Evolutionary conservation across 1,140 invertebrate genomes (phyloP).

Genomic region (Oryctes rhinoceros): DNA sequence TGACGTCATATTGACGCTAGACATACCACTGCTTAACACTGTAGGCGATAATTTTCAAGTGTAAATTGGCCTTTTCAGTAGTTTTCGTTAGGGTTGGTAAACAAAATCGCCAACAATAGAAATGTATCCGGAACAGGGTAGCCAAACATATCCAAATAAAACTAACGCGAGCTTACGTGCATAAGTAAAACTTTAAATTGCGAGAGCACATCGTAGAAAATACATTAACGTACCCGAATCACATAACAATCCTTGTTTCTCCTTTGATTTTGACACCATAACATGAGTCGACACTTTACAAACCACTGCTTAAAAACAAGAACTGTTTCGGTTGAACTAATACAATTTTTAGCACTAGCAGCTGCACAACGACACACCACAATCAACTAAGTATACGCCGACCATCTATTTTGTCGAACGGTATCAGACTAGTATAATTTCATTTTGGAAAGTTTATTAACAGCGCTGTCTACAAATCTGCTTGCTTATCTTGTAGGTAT

Average conservation of each 20-base stretch:
- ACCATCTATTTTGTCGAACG: slow-evolving; percentile 29
- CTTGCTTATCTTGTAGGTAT: not conserved
- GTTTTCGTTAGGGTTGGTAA: slow-evolving; percentile 20
- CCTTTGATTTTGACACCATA: slow-evolving; percentile 38
- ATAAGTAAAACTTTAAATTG: not conserved
- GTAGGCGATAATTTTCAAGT: slow-evolving; percentile 37
- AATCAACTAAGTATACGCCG: slow-evolving; percentile 4
- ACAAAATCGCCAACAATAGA: slow-evolving; percentile 21
- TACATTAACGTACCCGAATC: slow-evolving; percentile 38
- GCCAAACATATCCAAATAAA: not conserved
- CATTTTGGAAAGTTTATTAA: slow-evolving; percentile 2
- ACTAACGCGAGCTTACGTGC: not conserved
- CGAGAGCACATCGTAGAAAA: not conserved
- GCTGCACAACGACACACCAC: slow-evolving; percentile 15
- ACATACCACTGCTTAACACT: slow-evolving; percentile 34
- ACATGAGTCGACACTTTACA: slow-evolving; percentile 40
- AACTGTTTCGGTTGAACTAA: slow-evolving; percentile 5
- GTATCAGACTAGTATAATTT: slow-evolving; percentile 38
- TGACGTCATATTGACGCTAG: slow-evolving; percentile 41
- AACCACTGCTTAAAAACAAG: slow-evolving; percentile 26
- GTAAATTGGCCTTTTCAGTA: slow-evolving; percentile 32
- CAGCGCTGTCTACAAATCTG: not conserved
- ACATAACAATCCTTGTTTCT: slow-evolving; percentile 38
- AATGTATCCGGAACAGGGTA: not conserved
- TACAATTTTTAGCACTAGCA: slow-evolving; percentile 34